A percentile compares a stretch with the other conserved stretches of the same genome.
These are phyloP conservation scores for Mimas tiliae DNA, from an alignment of 2,888 invertebrate genomes.

Conservation along the genomic window DNA sequence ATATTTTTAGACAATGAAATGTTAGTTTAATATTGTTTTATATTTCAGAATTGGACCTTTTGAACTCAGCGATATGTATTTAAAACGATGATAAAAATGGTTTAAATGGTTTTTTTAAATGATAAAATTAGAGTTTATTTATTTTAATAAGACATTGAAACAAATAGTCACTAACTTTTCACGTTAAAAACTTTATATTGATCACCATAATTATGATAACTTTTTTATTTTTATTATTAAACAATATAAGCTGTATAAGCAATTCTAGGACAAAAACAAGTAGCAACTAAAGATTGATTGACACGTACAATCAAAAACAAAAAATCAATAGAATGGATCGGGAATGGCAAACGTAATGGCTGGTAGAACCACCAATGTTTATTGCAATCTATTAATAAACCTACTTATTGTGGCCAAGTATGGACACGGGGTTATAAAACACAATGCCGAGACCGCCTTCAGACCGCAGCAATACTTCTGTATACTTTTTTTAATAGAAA, in stretches of 20 bases:
- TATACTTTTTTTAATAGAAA: slow-evolving; percentile 5
- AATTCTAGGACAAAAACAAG: not conserved
- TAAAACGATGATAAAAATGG: not conserved
- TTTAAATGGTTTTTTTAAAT: no score
- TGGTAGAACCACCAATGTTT: slow-evolving; percentile 35
- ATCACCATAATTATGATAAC: not conserved
- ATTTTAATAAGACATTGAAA: not conserved
- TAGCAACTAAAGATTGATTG: slow-evolving; percentile 8
- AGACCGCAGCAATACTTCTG: slow-evolving; percentile 1
- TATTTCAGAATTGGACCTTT: not conserved
- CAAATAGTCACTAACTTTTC: no score
- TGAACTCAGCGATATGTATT: not conserved
- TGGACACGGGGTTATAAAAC: slow-evolving; percentile 18
- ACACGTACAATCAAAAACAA: slow-evolving; percentile 10
- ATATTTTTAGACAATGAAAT: not conserved
- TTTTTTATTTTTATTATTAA: not conserved
- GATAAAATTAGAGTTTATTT: not conserved
- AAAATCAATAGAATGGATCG: slow-evolving; percentile 8
- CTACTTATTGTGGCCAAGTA: slow-evolving; percentile 35
- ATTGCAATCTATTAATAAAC: slow-evolving; percentile 43
- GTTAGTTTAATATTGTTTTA: not conserved
- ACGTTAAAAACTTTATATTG: not conserved
- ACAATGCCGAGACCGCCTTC: slow-evolving; percentile 30
- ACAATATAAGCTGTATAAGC: no score
- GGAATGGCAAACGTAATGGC: slow-evolving; percentile 21